A percentile compares a stretch with the other conserved stretches of the same genome.
Evolutionary conservation across 2,113 vertebrate species (phyloP).

Genomic region (Dicerorhinus sumatrensis): DNA sequence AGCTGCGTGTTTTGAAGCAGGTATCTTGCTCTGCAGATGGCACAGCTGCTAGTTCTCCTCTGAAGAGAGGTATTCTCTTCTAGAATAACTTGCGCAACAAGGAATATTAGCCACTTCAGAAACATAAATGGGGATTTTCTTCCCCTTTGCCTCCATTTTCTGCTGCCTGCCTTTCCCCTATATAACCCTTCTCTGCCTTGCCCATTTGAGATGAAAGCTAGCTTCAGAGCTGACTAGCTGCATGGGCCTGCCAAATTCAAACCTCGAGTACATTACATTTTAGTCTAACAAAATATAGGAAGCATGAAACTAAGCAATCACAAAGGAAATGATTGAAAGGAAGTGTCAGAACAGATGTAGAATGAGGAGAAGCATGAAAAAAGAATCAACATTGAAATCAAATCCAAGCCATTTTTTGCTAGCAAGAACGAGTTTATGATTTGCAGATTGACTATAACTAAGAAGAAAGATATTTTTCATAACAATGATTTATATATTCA

Average conservation of each 20-base stretch:
- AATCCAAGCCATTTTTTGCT: constrained; percentile 72
- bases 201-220: constrained; percentile 79
- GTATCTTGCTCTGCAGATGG: constrained; percentile 77
- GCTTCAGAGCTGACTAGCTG: constrained; percentile 68
- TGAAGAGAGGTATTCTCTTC: constrained; percentile 79
- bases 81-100: constrained; percentile 73
- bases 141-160: constrained; percentile 80
- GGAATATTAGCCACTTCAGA: constrained; percentile 82
- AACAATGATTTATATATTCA: constrained; percentile 80
- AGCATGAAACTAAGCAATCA: constrained; percentile 81
- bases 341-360: constrained; percentile 78
- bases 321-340: constrained; percentile 84
- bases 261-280: constrained; percentile 77
- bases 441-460: constrained; percentile 84
- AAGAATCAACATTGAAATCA: constrained; percentile 75
- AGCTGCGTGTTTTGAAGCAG: constrained; percentile 73
- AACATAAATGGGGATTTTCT: constrained; percentile 77
- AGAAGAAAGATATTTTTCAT: constrained; percentile 82
- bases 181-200: constrained; percentile 62
- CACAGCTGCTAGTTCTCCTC: constrained; percentile 79
- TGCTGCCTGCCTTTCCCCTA: constrained; percentile 73
- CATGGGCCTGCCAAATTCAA: constrained; percentile 70
- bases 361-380: constrained; percentile 65
- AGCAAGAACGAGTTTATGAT: constrained; percentile 78
- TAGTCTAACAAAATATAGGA: constrained; percentile 79